These are phyloP conservation scores for Teleogryllus occipitalis DNA, from an alignment of 1,140 invertebrate species.

Conservation along the genomic window DNA sequence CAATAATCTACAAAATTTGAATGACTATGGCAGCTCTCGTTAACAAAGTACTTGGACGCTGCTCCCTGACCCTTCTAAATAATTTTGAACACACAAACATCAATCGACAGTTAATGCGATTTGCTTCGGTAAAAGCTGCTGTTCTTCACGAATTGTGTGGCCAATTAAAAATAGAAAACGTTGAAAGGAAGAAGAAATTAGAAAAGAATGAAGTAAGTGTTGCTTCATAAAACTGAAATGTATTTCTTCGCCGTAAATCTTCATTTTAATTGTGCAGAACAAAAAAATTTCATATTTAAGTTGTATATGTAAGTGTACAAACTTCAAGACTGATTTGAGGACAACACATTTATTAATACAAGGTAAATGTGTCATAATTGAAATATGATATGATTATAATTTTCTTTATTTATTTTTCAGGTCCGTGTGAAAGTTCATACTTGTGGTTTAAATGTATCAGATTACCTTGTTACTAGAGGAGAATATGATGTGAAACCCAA, in stretches of 20 bases:
- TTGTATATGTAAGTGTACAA: too few species aligned
- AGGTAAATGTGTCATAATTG: too few species aligned
- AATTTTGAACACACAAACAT: neutral
- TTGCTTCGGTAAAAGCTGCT: neutral
- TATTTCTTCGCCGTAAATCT: too few species aligned
- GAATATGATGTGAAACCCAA: slow-evolving; percentile 38
- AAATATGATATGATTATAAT: too few species aligned
- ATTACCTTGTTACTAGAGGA: slow-evolving; percentile 43
- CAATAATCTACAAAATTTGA: too few species aligned
- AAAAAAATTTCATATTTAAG: too few species aligned
- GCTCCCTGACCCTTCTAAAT: neutral
- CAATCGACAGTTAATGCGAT: neutral
- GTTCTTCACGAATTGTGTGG: neutral
- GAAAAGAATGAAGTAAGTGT: neutral
- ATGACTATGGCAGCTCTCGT: neutral
- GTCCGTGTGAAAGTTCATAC: slow-evolving; percentile 47
- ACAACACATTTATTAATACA: too few species aligned
- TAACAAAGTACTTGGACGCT: neutral
- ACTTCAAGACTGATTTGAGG: too few species aligned
- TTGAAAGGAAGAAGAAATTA: neutral
- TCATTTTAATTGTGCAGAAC: too few species aligned
- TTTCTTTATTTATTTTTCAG: slow-evolving; percentile 31
- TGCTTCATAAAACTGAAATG: neutral
- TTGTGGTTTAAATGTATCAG: slow-evolving; percentile 51
- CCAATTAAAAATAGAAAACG: neutral